Conservation (phyloP, 2,888 invertebrate species). For the Leptinotarsa juncta region DNA sequence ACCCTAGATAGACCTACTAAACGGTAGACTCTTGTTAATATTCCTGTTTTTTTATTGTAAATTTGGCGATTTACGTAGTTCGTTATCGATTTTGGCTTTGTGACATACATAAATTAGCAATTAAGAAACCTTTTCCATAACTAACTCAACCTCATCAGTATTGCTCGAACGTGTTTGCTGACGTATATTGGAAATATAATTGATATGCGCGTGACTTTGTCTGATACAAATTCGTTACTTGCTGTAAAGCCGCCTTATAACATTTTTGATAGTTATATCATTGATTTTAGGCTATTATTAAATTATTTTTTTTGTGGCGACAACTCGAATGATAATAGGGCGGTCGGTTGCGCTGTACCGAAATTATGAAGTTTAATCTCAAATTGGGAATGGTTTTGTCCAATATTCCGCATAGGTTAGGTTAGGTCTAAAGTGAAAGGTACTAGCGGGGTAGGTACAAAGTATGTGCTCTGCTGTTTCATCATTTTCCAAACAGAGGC, state of each 20-base stretch:
- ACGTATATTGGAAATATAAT: constrained; percentile 10
- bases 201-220: neutral
- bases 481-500: no score
- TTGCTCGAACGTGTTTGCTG: neutral
- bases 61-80: constrained; percentile 7
- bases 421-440: no score
- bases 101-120: constrained; percentile 16
- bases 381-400: no score
- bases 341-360: no score
- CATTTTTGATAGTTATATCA: neutral
- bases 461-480: no score
- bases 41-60: constrained; percentile 1
- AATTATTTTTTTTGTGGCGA: no score
- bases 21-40: neutral
- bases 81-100: constrained; percentile 1
- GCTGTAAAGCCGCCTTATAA: no score
- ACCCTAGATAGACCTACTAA: neutral
- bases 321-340: no score
- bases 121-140: constrained; percentile 13
- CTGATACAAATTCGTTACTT: neutral
- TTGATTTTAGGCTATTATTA: no score
- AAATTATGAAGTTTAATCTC: no score
- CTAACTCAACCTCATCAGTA: constrained; percentile 15
- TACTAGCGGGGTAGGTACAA: no score
- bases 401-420: no score